Base-by-base conservation (phyloP, 2,888 invertebrate genomes). In the Limnephilus lunatus region DNA sequence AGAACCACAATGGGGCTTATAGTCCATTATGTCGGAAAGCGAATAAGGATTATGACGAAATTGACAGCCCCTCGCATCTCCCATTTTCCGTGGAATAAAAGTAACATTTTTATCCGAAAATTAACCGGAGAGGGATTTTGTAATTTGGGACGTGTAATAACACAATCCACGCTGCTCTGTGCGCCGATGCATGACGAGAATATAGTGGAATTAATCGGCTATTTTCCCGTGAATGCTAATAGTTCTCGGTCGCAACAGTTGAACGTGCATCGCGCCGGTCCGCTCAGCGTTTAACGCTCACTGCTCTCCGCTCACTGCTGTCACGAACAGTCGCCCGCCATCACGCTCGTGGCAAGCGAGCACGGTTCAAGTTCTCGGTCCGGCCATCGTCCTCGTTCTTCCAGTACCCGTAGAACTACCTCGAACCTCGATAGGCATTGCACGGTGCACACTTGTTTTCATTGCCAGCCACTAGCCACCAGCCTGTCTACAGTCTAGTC, bases 21-120 rank as follows among this genome's bases (percentile, higher is more conserved):
- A 82, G 82, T 32, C 82, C 82, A 82, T 82, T 82, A 82, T 32
- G 32, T 32, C 82, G 82, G 82, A 32, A 68, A 68, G 82, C 82
- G 82, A 32, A 82, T 32, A 32, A 32, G 82, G 82, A 82, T 82
- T 82, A 82, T 82, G 82, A 82, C 32, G 32, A 31, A 31, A 82
- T 82, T 82, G 82, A 82, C 82, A 32, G 82, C 32, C 82, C 82
- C 82, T n/a, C 82, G 82, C 30, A 82, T 82, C 12, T 32, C 30
- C 82, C 30, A 15, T 82, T 82, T 82, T 30, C 82, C 82, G 31
- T 15, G 32, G 32, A 82, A 82, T 82, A 32, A 82, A 82, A 82
- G 82, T 32, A 32, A 32, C 19, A 82, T 82, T 82, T 82, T 82
- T 82, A 68, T 82, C 82, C 82, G 82, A 82, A 68, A 25, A 68